Base-by-base conservation (phyloP, 37 sponge, comb jelly and placozoan species). In the Tethya wilhelma region DNA sequence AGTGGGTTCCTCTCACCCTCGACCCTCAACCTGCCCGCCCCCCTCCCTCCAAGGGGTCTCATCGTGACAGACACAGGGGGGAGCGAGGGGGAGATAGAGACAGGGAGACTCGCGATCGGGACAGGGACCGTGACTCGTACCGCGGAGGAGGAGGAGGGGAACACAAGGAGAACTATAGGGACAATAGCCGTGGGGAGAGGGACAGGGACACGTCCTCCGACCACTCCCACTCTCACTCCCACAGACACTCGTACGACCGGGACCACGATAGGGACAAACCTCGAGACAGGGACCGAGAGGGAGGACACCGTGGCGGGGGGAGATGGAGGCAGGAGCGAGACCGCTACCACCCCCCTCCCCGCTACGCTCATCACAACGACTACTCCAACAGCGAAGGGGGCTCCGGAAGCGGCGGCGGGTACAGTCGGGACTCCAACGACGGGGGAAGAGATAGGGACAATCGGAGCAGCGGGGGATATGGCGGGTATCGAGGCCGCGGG, bases 1-100 rank as follows among this genome's bases (percentile, higher is more conserved):
- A 84, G 34, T 92, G 89, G 93, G 79, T 91, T 0, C 93, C 93
- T n/a, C 77, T 92, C 38, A 59, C 37, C 44, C 37, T 87, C 30
- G 88, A 92, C 36, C 67, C 80, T 30, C 49, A 66, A 4, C 74
- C 69, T 6, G 23, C 69, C 12, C 57, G 70, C 2, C 70, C 44
- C 1, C 72, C 85, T 20, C 60, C 78, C 17, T 57, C 85, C 17
- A 70, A 64, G 32, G 71, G 78, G 0, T 32, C 20, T 20, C 67
- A 78, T 65, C 68, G 78, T 17, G 62, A 60, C 55, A 44, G 78
- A 7, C 46, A 64, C 26, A 45, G 78, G 1, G 78, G 64, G 11
- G 64, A 34, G 11, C 70, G 69, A 3, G 38, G 32, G 1, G 43
- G 42, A 28, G 63, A 29, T 23, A 66, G 57, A 36, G 86, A 70